Percentiles rank a stretch among this genome's conserved stretches.
These are phyloP conservation scores for Ctenochaetus hawaiiensis DNA, from an alignment of 2,797 vertebrate species.

Conservation along the genomic window DNA sequence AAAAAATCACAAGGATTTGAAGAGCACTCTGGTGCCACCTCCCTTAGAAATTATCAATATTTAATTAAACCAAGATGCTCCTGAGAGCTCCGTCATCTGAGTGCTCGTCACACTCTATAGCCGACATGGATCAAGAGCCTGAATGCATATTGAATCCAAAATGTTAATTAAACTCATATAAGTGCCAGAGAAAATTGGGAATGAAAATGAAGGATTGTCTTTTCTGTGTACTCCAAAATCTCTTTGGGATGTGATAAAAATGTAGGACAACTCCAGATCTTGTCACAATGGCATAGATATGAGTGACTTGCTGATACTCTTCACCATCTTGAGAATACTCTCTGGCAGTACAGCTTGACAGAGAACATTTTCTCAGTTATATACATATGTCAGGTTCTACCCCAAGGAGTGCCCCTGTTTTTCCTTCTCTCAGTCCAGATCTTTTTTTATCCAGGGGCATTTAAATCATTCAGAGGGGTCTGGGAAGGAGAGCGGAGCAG, in stretches of 20 bases:
- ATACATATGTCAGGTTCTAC: conserved; percentile 56
- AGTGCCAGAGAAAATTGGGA: neutral
- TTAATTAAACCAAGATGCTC: conserved; percentile 64
- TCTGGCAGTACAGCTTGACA: conserved; percentile 31
- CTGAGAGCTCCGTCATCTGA: conserved; percentile 43
- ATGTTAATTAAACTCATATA: neutral
- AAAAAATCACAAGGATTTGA: conserved; percentile 48
- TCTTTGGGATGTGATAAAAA: conserved; percentile 2
- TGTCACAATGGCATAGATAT: conserved; percentile 3
- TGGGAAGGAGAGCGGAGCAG: conserved; percentile 55
- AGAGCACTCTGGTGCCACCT: conserved; percentile 55
- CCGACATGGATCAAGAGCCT: conserved; percentile 28
- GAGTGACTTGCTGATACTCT: conserved; percentile 1
- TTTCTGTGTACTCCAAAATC: neutral
- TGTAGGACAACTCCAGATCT: neutral
- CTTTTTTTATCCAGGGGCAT: conserved; percentile 78
- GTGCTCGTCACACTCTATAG: conserved; percentile 25
- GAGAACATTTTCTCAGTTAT: conserved; percentile 40
- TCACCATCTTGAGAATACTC: conserved; percentile 20
- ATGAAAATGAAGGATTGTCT: conserved; percentile 1
- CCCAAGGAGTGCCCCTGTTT: conserved; percentile 62
- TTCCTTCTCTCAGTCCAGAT: conserved; percentile 58
- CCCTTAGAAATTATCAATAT: conserved; percentile 66
- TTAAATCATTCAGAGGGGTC: conserved; percentile 80
- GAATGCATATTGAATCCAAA: conserved; percentile 14